Evolutionary conservation across 1,140 invertebrate species (phyloP), one percentile per base, ranked within the genome.

Genomic region (Coboldia fuscipes): DNA sequence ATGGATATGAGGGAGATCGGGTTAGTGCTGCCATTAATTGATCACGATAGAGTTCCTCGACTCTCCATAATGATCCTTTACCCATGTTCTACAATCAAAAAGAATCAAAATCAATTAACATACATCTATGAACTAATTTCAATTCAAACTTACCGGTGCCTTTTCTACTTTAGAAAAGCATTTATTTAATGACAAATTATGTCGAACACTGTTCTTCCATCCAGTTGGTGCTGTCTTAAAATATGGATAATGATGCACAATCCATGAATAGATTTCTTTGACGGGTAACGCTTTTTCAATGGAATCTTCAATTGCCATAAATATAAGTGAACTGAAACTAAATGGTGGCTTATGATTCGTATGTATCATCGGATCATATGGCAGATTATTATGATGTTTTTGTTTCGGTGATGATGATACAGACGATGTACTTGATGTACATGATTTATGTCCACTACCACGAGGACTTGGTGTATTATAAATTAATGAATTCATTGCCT

Each of bases 201-300:
- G 90, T 40, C 90, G 63, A 2, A 96, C 89, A 34, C 84, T 92
- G 59, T 96, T 97, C 65, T 96, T 97, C 90, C 90, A 97, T 14
- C 90, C 90, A 45, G 84, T 89, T 1, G 89, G 88, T 3, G 90
- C 89, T 44, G 84, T 85, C 47, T 83, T 80, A 58, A 94, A 97
- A 57, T 94, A 97, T 0, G 90, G 90, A 60, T 94, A 97, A 54
- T 94, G 88, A 42, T 85, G 75, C 41, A 92, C 62, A 39, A 97
- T 96, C 90, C 90, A 97, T n/a, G 85, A 75, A 50, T 97, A 97
- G 42, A 97, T 94, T 54, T 96, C 90, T 50, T 92, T 92, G 0
- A 96, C 89, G 2, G 88, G 86, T 35, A 93, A 51, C 5, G 85
- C 84, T 51, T 90, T 82, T 28, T 73, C 70, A 4, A 75, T 68